Conservation (phyloP, 2,113 vertebrate genomes). For the Lota lota region DNA sequence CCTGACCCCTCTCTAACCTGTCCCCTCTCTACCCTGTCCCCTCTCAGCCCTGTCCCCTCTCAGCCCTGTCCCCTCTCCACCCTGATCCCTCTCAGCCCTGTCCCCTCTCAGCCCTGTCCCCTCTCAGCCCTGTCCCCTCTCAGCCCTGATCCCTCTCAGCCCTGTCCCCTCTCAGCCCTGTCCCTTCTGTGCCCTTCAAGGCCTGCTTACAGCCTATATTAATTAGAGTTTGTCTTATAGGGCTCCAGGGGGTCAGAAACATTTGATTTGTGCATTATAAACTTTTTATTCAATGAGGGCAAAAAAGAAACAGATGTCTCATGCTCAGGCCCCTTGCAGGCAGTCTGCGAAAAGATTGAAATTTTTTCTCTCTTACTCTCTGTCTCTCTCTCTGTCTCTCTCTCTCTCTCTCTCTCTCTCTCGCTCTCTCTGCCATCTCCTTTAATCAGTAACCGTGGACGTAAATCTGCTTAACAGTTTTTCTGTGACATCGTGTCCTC, state of each 20-base stretch:
- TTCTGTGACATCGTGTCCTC: slow-evolving; percentile 63
- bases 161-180: too few species aligned
- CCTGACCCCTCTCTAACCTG: too few species aligned
- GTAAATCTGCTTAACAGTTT: slow-evolving; percentile 72
- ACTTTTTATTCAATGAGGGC: slow-evolving; percentile 63
- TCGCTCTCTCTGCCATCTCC: slow-evolving; percentile 31
- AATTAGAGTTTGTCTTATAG: not conserved
- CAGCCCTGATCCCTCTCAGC: too few species aligned
- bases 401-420: too few species aligned
- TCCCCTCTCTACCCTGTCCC: too few species aligned
- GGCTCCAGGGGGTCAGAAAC: slow-evolving; percentile 41
- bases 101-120: slow-evolving; percentile 33
- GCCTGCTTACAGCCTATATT: too few species aligned
- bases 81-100: too few species aligned
- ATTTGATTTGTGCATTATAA: slow-evolving; percentile 70
- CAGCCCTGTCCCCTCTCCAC: slow-evolving; percentile 23
- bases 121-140: not conserved
- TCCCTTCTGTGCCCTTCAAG: not conserved
- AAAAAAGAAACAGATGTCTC: slow-evolving; percentile 48
- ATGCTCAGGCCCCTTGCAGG: slow-evolving; percentile 39
- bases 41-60: slow-evolving; percentile 10
- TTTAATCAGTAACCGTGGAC: slow-evolving; percentile 47
- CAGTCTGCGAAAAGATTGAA: slow-evolving; percentile 18
- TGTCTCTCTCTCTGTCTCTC: too few species aligned
- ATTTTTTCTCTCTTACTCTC: not conserved